These are phyloP conservation scores for Drosophila gaucha DNA, from an alignment of 2,888 invertebrate species.

Conservation along the genomic window DNA sequence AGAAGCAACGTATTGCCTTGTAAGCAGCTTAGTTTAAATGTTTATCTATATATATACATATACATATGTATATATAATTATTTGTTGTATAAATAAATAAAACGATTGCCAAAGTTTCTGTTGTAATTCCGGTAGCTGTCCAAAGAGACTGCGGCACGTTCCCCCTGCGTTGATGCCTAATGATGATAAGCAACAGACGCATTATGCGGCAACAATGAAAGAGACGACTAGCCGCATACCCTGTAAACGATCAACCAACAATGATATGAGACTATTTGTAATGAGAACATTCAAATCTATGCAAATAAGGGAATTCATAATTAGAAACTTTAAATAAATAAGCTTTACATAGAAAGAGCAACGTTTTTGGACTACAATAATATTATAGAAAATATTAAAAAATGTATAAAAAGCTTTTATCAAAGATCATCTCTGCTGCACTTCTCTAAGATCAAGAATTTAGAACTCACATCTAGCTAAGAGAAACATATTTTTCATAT, in stretches of 20 bases:
- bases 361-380: too few relatives aligned
- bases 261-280: background rate
- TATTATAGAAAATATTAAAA: conserved; percentile 2
- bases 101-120: conserved; percentile 45
- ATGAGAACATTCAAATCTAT: too few relatives aligned
- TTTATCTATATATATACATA: conserved; percentile 5
- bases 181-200: conserved; percentile 37
- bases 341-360: background rate
- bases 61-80: conserved; percentile 15
- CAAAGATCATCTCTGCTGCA: background rate
- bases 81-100: conserved; percentile 13
- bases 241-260: background rate
- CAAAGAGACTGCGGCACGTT: conserved; percentile 10
- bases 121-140: conserved; percentile 54
- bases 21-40: conserved; percentile 64
- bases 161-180: conserved; percentile 22
- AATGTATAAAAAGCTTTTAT: conserved; percentile 2
- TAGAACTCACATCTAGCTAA: too few relatives aligned
- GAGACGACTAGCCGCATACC: conserved; percentile 10
- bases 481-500: background rate
- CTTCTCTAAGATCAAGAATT: too few relatives aligned
- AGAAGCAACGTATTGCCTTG: conserved; percentile 32
- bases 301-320: too few relatives aligned
- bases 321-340: background rate
- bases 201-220: background rate